Evolutionary conservation across 2,797 vertebrate species (phyloP), one percentile per base, ranked within the genome.

Genomic region (Halcyon smyrnensis): DNA sequence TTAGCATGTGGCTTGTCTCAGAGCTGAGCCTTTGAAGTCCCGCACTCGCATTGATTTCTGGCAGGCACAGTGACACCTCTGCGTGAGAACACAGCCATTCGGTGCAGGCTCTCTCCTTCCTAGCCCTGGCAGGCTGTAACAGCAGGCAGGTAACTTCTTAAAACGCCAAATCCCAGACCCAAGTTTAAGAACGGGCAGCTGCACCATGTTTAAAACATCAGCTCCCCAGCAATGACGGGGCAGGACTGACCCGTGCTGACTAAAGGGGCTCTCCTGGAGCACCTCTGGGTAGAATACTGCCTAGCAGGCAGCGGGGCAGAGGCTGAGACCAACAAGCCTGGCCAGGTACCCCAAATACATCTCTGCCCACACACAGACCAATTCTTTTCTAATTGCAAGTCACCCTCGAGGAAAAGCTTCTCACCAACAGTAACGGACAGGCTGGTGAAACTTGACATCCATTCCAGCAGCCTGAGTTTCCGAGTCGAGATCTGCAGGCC

Each of bases 21-120:
- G 71, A 57, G 64, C 50, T 24, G 57, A 88, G 74, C 68, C 53
- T 93, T 74, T 91, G 80, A 84, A 93, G 74, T 84, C 39, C 74
- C 8, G 28, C 3, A 28, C 60, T 43, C 59, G 15, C 51, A 5
- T 50, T 6, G 67, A 81, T 59, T 82, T 63, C 91, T 82, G 74
- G 64, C 34, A 78, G 50, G 79, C 79, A 30, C 4, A 6, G 39
- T 5, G 60, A 62, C 75, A 91, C 21, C 83, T 63, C 69, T 54
- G 16, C 0, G 0, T 11, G 65, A 78, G 45, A 59, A 24, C 25
- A 8, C 15, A 34, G 77, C 32, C 4, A n/a, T 39, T 25, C 24
- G 63, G 78, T 23, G 70, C 67, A 79, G 45, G 21, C 39, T 25
- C 34, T 30, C 36, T 74, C 91, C 75, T 50, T 43, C 85, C 76